These are phyloP conservation scores for Anser cygnoides DNA, from an alignment of 2,113 vertebrate genomes.

Conservation along the genomic window DNA sequence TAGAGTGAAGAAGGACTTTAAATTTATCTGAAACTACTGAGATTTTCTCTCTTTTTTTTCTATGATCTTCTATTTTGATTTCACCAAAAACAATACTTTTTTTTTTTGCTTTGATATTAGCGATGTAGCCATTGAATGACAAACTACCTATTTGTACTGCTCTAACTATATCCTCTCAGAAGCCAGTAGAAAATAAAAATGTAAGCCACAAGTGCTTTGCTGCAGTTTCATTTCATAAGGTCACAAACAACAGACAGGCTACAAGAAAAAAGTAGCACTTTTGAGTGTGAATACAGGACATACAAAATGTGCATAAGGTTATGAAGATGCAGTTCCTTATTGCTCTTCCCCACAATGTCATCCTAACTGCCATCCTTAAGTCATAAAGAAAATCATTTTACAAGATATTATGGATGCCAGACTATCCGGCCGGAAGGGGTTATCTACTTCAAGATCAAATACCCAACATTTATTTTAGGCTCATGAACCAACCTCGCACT, in stretches of 20 bases:
- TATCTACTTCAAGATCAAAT: background rate
- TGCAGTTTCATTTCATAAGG: background rate
- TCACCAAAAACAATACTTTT: background rate
- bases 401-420: background rate
- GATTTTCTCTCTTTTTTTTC: background rate
- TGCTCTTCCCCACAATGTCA: background rate
- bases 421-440: background rate
- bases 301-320: background rate
- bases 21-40: background rate
- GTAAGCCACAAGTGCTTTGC: background rate
- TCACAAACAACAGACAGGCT: background rate
- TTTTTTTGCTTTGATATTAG: background rate
- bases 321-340: background rate
- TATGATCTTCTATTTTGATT: background rate
- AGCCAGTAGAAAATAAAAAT: background rate
- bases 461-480: background rate
- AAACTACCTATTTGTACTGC: background rate
- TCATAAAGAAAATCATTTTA: background rate
- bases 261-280: background rate
- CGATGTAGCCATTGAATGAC: background rate
- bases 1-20: background rate
- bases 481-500: background rate
- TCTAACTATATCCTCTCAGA: background rate
- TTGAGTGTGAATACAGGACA: background rate
- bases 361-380: background rate